Percentiles rank a stretch among this genome's conserved stretches.
Evolutionary conservation across 2,888 invertebrate species (phyloP).

Genomic region (Agrilus mali): DNA sequence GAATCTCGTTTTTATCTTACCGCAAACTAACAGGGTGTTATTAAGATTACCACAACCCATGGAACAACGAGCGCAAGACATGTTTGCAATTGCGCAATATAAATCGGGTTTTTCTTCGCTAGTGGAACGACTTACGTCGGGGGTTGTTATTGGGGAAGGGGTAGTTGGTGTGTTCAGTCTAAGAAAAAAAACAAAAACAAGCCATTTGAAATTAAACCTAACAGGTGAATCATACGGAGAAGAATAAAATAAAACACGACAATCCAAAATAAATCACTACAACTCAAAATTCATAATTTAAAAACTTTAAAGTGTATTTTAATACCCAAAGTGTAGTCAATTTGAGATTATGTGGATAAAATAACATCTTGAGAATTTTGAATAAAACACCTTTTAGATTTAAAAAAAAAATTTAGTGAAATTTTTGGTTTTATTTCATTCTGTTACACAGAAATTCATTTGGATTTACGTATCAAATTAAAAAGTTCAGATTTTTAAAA

Average conservation of each 20-base stretch:
- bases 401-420: neutral
- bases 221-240: neutral
- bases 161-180: conserved; percentile 33
- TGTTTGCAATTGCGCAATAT: conserved; percentile 45
- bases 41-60: conserved; percentile 60
- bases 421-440: no score
- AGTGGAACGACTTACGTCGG: conserved; percentile 28
- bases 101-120: conserved; percentile 42
- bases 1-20: conserved; percentile 34
- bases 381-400: no score
- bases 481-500: neutral
- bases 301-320: no score
- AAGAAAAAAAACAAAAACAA: conserved; percentile 4
- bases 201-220: neutral
- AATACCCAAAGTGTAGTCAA: no score
- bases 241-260: neutral
- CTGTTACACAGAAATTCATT: no score
- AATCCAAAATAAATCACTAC: no score
- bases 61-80: conserved; percentile 59
- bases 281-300: no score
- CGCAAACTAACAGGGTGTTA: conserved; percentile 64
- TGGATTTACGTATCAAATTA: no score
- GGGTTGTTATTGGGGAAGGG: conserved; percentile 32
- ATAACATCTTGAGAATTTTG: no score
- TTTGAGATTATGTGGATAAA: no score